A percentile compares a stretch with the other conserved stretches of the same genome.
Conservation (phyloP, 2,797 vertebrate species). For the Bovichtus diacanthus region DNA sequence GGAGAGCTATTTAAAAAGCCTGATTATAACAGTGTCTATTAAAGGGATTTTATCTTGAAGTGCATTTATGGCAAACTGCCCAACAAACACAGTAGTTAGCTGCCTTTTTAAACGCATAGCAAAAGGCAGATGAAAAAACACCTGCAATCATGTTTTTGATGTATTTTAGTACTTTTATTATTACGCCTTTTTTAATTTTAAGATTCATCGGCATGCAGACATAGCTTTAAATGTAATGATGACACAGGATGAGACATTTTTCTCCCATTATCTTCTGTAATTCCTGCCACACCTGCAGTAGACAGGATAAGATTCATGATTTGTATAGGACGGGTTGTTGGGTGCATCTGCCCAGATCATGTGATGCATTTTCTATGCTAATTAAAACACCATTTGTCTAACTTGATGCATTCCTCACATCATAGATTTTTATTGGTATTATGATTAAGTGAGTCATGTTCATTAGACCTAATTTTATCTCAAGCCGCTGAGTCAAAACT, state of each 20-base stretch:
- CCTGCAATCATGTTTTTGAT: conserved; percentile 17
- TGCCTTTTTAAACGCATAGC: conserved; percentile 22
- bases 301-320: conserved; percentile 1
- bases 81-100: conserved; percentile 23
- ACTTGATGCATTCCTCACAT: conserved; percentile 23
- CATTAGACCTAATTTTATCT: conserved; percentile 29
- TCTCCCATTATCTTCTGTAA: not conserved
- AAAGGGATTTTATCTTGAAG: conserved; percentile 31
- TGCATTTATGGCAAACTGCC: conserved; percentile 26
- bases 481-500: conserved; percentile 3
- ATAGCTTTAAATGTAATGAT: not conserved
- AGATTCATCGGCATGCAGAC: conserved; percentile 11
- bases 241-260: not conserved
- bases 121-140: conserved; percentile 23
- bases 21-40: conserved; percentile 36
- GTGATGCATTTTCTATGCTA: conserved; percentile 16
- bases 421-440: conserved; percentile 35
- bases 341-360: conserved; percentile 3
- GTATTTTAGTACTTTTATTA: conserved; percentile 21
- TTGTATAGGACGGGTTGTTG: not conserved
- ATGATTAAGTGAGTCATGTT: conserved; percentile 25
- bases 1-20: conserved; percentile 1
- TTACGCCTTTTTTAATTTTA: conserved; percentile 19
- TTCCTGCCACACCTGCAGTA: conserved; percentile 4
- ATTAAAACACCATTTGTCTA: conserved; percentile 38